Conservation (phyloP, 2,113 vertebrate genomes). For the Neotoma lepida region DNA sequence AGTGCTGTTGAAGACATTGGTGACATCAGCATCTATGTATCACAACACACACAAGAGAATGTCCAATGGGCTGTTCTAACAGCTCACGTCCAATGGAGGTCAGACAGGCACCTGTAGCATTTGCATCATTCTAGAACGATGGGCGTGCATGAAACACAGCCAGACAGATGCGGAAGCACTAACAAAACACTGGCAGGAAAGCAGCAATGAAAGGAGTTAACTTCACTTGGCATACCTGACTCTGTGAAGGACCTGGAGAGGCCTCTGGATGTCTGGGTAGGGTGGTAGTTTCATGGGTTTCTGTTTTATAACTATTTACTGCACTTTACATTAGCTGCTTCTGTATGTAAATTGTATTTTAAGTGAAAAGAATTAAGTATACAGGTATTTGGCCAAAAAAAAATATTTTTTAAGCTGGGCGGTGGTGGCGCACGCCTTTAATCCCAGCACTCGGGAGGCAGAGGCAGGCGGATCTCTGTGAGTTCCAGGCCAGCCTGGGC, state of each 20-base stretch:
- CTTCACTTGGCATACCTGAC: not conserved
- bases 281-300: no score
- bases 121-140: not conserved
- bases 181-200: not conserved
- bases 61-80: not conserved
- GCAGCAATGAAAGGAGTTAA: not conserved
- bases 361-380: not conserved
- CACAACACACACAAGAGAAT: not conserved
- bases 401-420: no score
- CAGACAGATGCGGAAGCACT: not conserved
- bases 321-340: not conserved
- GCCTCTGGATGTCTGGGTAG: not conserved
- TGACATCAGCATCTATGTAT: fast-evolving
- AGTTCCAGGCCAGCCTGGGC: no score
- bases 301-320: not conserved
- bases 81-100: not conserved
- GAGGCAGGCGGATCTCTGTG: no score
- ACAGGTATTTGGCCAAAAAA: not conserved
- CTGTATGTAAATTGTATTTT: not conserved
- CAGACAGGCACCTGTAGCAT: not conserved
- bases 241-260: fast-evolving
- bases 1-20: not conserved
- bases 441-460: no score
- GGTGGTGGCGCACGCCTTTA: no score
- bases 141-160: not conserved